A percentile compares a stretch with the other conserved stretches of the same genome.
Evolutionary conservation across 2,888 invertebrate species (phyloP).

Genomic region (Caenorhabditis doughertyi): DNA sequence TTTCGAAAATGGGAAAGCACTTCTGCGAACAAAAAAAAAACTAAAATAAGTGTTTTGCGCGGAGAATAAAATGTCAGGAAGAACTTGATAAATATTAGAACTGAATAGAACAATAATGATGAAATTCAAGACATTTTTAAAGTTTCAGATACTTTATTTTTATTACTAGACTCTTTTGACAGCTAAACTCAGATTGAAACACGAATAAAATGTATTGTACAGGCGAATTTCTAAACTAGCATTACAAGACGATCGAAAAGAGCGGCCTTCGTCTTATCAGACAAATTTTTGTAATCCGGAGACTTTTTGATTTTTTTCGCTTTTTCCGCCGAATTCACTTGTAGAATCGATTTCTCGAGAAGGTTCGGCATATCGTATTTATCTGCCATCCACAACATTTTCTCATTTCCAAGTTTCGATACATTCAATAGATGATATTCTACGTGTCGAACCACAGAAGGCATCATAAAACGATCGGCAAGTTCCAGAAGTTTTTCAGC

Average conservation of each 20-base stretch:
- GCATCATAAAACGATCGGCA: not conserved
- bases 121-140: too few species aligned
- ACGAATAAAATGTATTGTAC: too few species aligned
- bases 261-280: not conserved
- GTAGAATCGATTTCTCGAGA: not conserved
- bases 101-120: too few species aligned
- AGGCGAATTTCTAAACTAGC: too few species aligned
- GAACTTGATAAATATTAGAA: too few species aligned
- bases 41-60: too few species aligned
- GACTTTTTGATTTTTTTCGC: not conserved
- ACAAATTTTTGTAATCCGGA: not conserved
- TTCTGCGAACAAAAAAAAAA: too few species aligned
- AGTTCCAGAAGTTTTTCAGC: not conserved
- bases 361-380: not conserved
- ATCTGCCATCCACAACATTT: slow-evolving; percentile 1
- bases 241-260: not conserved
- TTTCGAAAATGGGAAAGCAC: too few species aligned
- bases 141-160: too few species aligned
- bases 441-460: not conserved
- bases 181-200: too few species aligned
- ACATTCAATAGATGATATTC: not conserved
- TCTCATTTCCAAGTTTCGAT: not conserved
- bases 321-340: not conserved
- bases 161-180: too few species aligned
- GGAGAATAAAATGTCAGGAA: too few species aligned